These are phyloP conservation scores for Poecile montanus DNA, from an alignment of 2,797 vertebrate genomes.

Conservation along the genomic window DNA sequence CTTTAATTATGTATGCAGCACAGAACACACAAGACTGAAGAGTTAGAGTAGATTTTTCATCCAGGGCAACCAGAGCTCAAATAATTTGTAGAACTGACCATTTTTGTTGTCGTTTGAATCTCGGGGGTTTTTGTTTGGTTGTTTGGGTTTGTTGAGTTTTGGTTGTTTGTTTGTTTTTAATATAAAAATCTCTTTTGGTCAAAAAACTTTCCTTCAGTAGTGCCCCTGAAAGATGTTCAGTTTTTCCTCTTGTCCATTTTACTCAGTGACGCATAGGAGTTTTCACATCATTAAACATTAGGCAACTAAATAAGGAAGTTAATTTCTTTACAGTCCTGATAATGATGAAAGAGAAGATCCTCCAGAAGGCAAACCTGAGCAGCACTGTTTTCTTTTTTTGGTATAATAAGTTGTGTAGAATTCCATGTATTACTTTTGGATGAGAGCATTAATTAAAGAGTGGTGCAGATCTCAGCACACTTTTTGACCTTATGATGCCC, in stretches of 20 bases:
- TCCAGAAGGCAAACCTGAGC: background rate
- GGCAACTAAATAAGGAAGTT: background rate
- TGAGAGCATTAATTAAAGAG: background rate
- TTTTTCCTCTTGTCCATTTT: background rate
- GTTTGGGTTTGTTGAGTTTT: background rate
- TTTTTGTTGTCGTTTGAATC: background rate
- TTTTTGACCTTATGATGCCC: background rate
- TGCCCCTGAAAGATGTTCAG: background rate
- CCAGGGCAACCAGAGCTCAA: background rate
- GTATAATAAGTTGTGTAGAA: background rate
- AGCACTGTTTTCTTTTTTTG: background rate
- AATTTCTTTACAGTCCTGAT: background rate
- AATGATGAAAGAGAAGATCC: background rate
- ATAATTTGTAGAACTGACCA: background rate
- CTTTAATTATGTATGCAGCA: constrained; percentile 18
- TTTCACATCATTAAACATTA: background rate
- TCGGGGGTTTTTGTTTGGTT: fast-evolving
- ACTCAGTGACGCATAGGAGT: fast-evolving
- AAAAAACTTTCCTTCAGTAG: background rate
- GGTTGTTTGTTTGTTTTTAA: background rate
- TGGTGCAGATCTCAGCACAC: background rate
- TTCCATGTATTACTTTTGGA: background rate
- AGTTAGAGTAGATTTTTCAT: background rate
- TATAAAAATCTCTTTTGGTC: background rate
- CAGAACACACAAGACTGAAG: background rate